Evolutionary conservation across 2,888 invertebrate species (phyloP).

Genomic region (Pocota personata): DNA sequence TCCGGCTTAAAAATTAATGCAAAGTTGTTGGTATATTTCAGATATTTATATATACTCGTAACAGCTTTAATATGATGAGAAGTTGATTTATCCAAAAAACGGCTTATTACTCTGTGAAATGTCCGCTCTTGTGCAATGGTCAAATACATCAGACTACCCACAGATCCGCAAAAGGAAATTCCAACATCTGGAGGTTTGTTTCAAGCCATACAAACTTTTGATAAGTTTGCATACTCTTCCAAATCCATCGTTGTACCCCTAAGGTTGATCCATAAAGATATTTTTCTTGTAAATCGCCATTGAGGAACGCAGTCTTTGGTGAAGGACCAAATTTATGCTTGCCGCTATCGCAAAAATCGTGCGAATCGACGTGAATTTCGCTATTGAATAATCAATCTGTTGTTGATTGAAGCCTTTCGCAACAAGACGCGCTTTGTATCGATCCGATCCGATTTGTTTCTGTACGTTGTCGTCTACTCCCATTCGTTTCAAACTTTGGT

Average conservation of each 20-base stretch:
- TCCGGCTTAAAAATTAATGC: neutral
- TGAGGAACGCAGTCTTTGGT: too few species aligned
- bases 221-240: conserved; percentile 64
- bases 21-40: neutral
- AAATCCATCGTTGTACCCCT: conserved; percentile 60
- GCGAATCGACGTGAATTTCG: neutral
- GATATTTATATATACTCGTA: conserved; percentile 14
- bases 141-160: conserved; percentile 66
- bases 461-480: neutral
- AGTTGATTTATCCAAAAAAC: conserved; percentile 7
- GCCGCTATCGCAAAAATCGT: too few species aligned
- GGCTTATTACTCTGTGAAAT: conserved; percentile 50
- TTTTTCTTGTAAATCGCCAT: neutral
- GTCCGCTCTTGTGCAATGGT: conserved; percentile 66
- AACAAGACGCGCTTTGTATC: conserved; percentile 77
- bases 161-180: conserved; percentile 68
- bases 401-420: conserved; percentile 76
- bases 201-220: conserved; percentile 75
- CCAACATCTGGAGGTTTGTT: conserved; percentile 38
- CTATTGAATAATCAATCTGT: conserved; percentile 77
- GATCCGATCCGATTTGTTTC: neutral
- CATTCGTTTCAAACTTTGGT: neutral
- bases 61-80: neutral
- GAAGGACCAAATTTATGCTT: too few species aligned
- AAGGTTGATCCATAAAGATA: conserved; percentile 59